These are phyloP conservation scores for Rhadina sibilatrix DNA, from an alignment of 2,113 vertebrate species.

Conservation along the genomic window DNA sequence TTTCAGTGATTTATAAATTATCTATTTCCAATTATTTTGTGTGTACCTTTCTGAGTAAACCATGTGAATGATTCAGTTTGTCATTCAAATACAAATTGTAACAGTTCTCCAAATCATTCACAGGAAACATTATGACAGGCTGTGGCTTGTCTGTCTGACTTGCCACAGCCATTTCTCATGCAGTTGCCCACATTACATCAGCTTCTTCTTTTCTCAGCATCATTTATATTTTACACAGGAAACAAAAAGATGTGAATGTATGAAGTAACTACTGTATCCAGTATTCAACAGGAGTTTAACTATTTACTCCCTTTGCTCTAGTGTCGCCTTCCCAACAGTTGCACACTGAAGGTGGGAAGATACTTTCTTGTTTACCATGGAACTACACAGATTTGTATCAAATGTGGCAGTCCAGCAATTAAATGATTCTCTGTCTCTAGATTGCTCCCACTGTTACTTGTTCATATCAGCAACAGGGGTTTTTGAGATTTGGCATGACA, in stretches of 20 bases:
- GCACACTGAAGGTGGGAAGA: background rate
- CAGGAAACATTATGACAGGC: background rate
- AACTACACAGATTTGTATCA: background rate
- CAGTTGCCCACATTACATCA: background rate
- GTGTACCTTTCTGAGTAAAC: background rate
- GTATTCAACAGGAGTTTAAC: background rate
- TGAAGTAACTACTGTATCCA: background rate
- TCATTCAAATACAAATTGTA: background rate
- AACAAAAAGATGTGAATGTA: background rate
- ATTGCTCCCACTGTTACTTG: background rate
- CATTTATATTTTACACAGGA: background rate
- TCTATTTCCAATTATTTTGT: background rate
- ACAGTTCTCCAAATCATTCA: background rate
- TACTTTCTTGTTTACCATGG: background rate
- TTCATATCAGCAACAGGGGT: background rate
- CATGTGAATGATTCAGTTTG: background rate
- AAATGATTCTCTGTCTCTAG: background rate
- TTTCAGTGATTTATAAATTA: background rate
- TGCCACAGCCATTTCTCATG: background rate
- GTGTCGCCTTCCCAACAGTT: background rate
- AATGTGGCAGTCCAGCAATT: background rate
- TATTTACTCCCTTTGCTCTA: background rate
- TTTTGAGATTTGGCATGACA: background rate
- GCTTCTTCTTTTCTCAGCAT: background rate
- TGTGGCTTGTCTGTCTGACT: background rate